phyloP scores from a whole-genome alignment of 2,888 invertebrate species.

The Phengaris arion region DNA sequence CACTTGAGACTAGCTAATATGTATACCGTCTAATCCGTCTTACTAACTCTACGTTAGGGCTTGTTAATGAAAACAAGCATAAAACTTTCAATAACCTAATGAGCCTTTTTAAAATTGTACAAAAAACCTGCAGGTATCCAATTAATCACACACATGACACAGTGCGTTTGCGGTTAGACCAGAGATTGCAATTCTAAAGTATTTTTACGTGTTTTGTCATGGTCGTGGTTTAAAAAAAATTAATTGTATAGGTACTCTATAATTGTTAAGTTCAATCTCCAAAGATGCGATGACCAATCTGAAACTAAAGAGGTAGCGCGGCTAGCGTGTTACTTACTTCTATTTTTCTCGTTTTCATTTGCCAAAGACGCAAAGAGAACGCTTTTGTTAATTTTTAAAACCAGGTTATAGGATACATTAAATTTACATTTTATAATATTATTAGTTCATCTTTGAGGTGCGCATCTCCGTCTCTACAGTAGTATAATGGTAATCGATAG shows the following conservation, averaged over 20 bases:
- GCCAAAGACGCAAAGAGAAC: background rate
- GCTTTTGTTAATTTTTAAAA: background rate
- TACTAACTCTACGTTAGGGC: slow-evolving; percentile 5
- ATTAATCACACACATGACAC: too few species aligned
- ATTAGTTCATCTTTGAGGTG: slow-evolving; percentile 17
- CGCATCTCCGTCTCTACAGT: background rate
- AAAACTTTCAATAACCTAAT: background rate
- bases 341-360: background rate
- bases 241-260: too few species aligned
- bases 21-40: background rate
- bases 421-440: background rate
- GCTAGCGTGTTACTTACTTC: background rate
- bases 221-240: too few species aligned
- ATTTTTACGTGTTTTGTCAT: too few species aligned
- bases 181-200: too few species aligned
- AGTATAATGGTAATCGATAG: slow-evolving; percentile 9
- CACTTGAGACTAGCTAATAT: background rate
- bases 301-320: too few species aligned
- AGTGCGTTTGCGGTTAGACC: too few species aligned
- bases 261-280: too few species aligned
- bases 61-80: background rate
- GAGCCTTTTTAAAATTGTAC: too few species aligned
- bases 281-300: too few species aligned
- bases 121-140: too few species aligned
- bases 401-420: slow-evolving; percentile 1